Evolutionary conservation across 2,888 invertebrate species (phyloP).

Genomic region (Sinhomidia bicolor): DNA sequence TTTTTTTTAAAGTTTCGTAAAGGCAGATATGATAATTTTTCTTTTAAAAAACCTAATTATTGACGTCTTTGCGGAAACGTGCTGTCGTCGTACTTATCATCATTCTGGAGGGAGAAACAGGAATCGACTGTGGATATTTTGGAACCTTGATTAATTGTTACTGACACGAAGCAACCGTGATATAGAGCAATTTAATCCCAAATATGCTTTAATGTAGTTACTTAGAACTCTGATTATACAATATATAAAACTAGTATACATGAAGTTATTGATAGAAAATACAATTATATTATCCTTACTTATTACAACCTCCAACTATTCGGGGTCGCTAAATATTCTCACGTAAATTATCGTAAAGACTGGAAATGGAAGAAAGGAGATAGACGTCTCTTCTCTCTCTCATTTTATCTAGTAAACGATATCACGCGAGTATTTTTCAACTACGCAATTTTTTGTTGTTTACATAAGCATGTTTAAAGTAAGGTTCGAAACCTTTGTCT

Average conservation of each 20-base stretch:
- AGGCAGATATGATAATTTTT: conserved; percentile 31
- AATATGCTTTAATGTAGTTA: conserved; percentile 30
- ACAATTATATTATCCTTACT: too few relatives aligned
- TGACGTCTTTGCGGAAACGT: conserved; percentile 22
- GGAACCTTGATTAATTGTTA: conserved; percentile 66
- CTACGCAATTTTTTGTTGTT: conserved; percentile 25
- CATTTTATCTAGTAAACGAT: conserved; percentile 65
- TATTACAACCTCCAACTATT: conserved; percentile 3
- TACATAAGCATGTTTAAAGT: not conserved
- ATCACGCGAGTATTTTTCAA: conserved; percentile 38
- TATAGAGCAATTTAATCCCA: conserved; percentile 54
- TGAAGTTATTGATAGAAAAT: not conserved
- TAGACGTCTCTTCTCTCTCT: conserved; percentile 41
- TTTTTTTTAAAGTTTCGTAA: not conserved
- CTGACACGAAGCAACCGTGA: conserved; percentile 68
- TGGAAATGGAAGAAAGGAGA: conserved; percentile 57
- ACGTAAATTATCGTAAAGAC: conserved; percentile 73
- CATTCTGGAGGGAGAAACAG: not conserved
- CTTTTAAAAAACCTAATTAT: not conserved
- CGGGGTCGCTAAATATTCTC: conserved; percentile 45
- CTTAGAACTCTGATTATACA: not conserved
- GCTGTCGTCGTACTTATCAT: conserved; percentile 35
- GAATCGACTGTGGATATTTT: conserved; percentile 70
- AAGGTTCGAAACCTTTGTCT: not conserved
- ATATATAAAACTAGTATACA: not conserved